phyloP scores from a whole-genome alignment of 2,113 vertebrate species.

The Syngnathus scovelli region DNA sequence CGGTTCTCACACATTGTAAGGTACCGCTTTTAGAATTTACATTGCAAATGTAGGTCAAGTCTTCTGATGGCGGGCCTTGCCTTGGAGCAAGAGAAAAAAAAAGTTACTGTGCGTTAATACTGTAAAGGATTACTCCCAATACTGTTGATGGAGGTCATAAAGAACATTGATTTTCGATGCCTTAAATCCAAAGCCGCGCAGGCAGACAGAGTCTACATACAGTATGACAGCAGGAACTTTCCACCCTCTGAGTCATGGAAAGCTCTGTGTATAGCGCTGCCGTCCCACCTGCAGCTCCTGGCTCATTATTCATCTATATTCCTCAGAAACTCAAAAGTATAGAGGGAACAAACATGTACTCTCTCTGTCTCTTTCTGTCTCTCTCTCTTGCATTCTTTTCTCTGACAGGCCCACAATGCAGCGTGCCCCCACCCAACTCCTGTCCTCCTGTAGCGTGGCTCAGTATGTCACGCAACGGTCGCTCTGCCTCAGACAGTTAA shows the following conservation, averaged over 20 bases:
- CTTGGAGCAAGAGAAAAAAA: no score
- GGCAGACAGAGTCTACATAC: not conserved
- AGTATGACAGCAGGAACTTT: constrained; percentile 52
- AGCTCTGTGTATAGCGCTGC: constrained; percentile 29
- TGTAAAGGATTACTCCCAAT: no score
- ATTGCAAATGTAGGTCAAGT: no score
- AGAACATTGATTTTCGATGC: not conserved
- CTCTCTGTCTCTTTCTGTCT: not conserved
- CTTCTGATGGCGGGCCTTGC: no score
- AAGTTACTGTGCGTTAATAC: no score
- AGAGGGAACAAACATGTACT: constrained; percentile 7
- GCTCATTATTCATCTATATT: constrained; percentile 61
- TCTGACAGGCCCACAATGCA: not conserved
- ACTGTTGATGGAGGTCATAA: not conserved
- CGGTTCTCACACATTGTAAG: no score
- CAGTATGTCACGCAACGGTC: constrained; percentile 51
- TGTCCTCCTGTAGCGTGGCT: constrained; percentile 36
- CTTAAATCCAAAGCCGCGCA: not conserved
- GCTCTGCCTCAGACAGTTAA: constrained; percentile 53
- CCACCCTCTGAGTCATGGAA: constrained; percentile 59
- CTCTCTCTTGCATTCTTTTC: constrained; percentile 21
- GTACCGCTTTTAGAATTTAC: no score
- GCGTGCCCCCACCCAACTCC: constrained; percentile 9
- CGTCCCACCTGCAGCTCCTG: constrained; percentile 39
- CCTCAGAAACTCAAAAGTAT: constrained; percentile 42